Evolutionary conservation across 2,113 vertebrate species (phyloP), one percentile per base, ranked within the genome.

Genomic region (Oreochromis tanganicae): DNA sequence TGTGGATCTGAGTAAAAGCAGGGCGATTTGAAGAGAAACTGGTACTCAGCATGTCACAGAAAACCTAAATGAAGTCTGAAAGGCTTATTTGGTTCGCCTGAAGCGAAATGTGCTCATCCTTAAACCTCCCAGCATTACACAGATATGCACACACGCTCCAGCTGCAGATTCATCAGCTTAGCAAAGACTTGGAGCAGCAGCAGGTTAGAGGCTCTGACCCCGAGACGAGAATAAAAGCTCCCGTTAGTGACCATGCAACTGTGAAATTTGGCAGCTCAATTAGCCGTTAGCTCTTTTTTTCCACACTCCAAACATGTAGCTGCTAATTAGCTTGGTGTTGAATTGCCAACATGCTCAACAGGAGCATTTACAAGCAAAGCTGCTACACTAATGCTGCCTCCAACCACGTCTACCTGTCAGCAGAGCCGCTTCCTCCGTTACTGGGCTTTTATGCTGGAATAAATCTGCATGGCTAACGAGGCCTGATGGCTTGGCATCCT

Each of bases 401-500:
- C 27, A 54, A 78, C 81, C 61, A 78, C 54, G 17, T n/a, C 50
- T 79, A 56, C 68, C 85, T 80, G 82, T 43, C 61, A 66, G 89
- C 61, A 27, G 14, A 75, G n/a, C 56, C 81, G 4, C 41, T 41
- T 80, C 54, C 84, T 34, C 73, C 5, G 50, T 79, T 78, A 17
- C 46, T 59, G 19, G 56, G 84, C 81, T 75, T 73, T 73, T 43
- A 52, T 79, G 29, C 85, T 91, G 81, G 85, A 91, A 86, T 57
- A 82, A 24, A 88, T 91, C 85, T 82, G 85, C 87, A 82, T 82
- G 87, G 48, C 54, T 91, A 85, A 91, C n/a, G 48, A 91, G 87
- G 75, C 91, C 82, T 36, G 59, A 34, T 55, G 71, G 29, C 71
- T 41, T 3, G 1, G 32, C 34, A 83, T 87, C 82, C 87, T 87